phyloP scores from a whole-genome alignment of 2,113 vertebrate species.

The Proterorhinus semilunaris region DNA sequence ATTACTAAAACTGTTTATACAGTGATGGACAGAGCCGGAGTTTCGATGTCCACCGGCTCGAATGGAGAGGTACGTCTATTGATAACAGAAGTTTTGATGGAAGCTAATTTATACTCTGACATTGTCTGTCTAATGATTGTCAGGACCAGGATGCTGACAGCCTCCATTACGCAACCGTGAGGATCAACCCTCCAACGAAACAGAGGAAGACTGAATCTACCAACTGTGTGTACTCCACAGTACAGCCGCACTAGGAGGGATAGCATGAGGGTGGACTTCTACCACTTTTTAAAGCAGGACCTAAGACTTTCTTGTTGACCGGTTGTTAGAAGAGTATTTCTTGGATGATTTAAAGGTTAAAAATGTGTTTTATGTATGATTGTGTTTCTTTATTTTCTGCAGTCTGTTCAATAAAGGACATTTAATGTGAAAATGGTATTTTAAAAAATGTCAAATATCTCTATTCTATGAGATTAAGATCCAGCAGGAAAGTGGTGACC shows the following conservation, averaged over 20 bases:
- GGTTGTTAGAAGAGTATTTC: no score
- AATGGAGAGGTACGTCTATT: background rate
- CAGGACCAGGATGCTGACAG: background rate
- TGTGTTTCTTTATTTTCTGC: no score
- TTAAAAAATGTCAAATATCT: no score
- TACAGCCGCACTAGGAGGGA: background rate
- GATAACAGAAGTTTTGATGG: background rate
- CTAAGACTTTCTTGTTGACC: no score
- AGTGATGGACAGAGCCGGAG: background rate
- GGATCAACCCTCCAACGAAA: background rate
- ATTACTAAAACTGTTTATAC: background rate
- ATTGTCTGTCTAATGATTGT: background rate
- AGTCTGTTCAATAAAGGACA: no score
- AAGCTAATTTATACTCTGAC: background rate
- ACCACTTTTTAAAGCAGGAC: no score
- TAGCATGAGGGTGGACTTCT: background rate
- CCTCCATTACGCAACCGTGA: constrained; percentile 19
- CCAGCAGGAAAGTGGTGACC: no score
- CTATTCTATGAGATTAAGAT: no score
- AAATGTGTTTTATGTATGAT: no score
- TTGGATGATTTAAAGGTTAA: no score
- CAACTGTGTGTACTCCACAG: constrained; percentile 7
- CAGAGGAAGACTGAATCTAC: accelerated
- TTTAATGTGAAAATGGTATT: no score
- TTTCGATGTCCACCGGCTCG: background rate